Evolutionary conservation across 2,113 vertebrate species (phyloP), one percentile per base, ranked within the genome.

Genomic region (Trogon surrucura): DNA sequence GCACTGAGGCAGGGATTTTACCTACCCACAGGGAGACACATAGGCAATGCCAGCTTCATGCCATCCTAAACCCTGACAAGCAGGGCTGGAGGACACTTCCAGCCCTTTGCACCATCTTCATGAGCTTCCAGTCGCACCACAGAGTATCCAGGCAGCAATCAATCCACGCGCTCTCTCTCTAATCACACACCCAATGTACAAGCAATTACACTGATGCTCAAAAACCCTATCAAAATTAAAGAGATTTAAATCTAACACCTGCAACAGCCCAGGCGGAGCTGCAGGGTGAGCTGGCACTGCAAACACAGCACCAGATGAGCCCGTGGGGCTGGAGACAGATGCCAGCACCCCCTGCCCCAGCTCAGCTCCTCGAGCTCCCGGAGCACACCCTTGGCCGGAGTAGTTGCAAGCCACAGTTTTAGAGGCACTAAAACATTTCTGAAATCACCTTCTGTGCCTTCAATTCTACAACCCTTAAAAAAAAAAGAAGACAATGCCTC

Each of bases 371-470:
- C 3, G 1, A n/a, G 2, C 6, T 32, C 26, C 53, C 85, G 13
- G n/a, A 78, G 41, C 48, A 53, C 36, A 15, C 9, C 18, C 71
- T 3, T 0, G 0, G 6, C 0, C 2, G 1, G 7, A 80, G 61
- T 0, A 53, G 44, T 53, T 44, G 9, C 30, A 21, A 71, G 25
- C 5, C 15, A 0, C 2, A 20, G 5, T 6, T 48, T 83, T 50
- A 36, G 32, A 38, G 11, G 51, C 32, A 53, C 20, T 38, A 47
- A 71, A 67, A 27, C 72, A 34, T 27, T 67, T 64, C 48, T 56
- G 29, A 87, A 84, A 93, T 34, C 50, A 13, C 19, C 75, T 51
- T 36, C 9, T 0, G 6, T 9, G 26, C 44, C n/a, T 78, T 72
- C 1, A 6, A 38, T 73, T 71, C 77, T 64, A 80, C 9, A 48